Evolutionary conservation across 1,140 invertebrate species (phyloP), one percentile per base, ranked within the genome.

Genomic region (Telenomus remus): DNA sequence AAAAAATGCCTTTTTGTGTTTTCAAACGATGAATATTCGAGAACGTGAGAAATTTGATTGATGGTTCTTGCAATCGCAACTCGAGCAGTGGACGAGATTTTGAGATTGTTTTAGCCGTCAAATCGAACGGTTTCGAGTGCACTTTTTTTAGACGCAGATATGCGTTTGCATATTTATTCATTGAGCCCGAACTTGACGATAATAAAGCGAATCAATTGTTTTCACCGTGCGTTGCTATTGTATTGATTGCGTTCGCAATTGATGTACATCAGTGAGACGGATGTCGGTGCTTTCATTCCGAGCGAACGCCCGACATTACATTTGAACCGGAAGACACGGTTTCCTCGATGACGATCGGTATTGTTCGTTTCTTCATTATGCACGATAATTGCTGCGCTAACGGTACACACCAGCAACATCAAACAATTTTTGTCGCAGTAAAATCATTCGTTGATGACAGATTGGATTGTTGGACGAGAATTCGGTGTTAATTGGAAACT

Each of bases 351-450:
- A 65, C 61, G 61, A 78, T 78, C 76, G 66, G 76, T 60, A 78
- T 78, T 78, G 76, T 78, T 78, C 46, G 66, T 51, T 71, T 78
- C 34, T 61, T 74, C 76, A 78, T 78, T 78, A 78, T 78, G 65
- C 46, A 63, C 37, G 60, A 73, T 78, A 78, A 78, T 78, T 72
- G 59, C 39, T 48, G 42, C 16, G 14, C 60, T 73, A 73, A 78
- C 76, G 69, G 75, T 69, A 70, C n/a, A 70, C n/a, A 57, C 34
- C n/a, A 34, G 63, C 16, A 43, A 66, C 15, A 39, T 5, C 48
- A 60, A 65, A 56, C 51, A 70, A 56, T 57, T 54, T 53, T 53
- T 19, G 37, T 11, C 8, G 53, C 12, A 12, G 50, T 37, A 56
- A 14, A 57, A 56, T 57, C 53, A 49, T 42, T 48, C 27, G 43